A percentile compares a stretch with the other conserved stretches of the same genome.
Evolutionary conservation across 2,888 invertebrate species (phyloP).

Genomic region (Lasioglossum figueresi): DNA sequence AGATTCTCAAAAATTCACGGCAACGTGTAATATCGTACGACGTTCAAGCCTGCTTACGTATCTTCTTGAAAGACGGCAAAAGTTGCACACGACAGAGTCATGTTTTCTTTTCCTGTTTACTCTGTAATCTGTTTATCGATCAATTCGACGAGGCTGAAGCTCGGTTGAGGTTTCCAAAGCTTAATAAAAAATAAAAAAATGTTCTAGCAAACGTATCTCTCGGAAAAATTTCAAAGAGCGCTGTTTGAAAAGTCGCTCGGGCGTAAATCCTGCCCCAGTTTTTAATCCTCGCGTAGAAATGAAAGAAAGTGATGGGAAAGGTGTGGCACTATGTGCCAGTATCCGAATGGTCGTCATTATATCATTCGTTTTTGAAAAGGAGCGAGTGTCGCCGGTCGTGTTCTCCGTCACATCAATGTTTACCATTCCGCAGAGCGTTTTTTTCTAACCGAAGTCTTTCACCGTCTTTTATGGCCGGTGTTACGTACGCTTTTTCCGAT

Average conservation of each 20-base stretch:
- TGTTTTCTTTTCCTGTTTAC: neutral
- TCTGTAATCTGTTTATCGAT: neutral
- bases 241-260: neutral
- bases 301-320: neutral
- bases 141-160: neutral
- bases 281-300: neutral
- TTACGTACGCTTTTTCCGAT: neutral
- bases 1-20: neutral
- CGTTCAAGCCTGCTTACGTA: too few relatives aligned
- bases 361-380: neutral
- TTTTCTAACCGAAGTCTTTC: neutral
- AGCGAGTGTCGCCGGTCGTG: neutral
- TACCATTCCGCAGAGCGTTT: neutral
- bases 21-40: too few relatives aligned
- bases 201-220: neutral
- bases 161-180: neutral
- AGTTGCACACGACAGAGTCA: too few relatives aligned
- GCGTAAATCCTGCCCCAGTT: neutral
- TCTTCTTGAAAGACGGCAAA: too few relatives aligned
- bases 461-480: neutral
- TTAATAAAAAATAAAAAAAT: neutral
- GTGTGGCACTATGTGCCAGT: neutral
- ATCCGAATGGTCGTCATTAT: conserved; percentile 3
- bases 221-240: neutral
- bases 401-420: neutral